Conservation (phyloP, 64 coral and sea anemone genomes). For the Pocillopora damicornis region DNA sequence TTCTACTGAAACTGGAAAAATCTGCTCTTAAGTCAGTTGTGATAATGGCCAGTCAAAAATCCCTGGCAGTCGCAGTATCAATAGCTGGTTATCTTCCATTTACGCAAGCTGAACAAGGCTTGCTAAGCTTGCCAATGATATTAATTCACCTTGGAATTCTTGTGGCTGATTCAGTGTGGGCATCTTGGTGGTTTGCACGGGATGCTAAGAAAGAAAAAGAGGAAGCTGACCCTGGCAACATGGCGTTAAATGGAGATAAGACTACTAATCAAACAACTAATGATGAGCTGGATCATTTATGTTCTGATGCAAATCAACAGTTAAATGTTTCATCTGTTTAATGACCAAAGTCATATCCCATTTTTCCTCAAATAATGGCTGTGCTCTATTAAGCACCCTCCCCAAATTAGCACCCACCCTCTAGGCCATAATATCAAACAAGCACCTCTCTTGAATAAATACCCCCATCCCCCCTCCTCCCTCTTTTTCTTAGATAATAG, state of each 20-base stretch:
- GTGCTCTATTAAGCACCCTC: too few relatives aligned
- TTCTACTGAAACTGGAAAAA: constrained; percentile 56
- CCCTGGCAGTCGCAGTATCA: constrained; percentile 74
- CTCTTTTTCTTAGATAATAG: too few relatives aligned
- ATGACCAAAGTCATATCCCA: too few relatives aligned
- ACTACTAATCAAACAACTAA: neutral
- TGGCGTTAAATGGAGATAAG: constrained; percentile 7
- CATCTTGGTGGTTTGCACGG: constrained; percentile 56
- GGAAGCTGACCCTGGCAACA: neutral
- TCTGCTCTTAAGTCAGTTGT: constrained; percentile 64
- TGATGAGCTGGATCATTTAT: neutral
- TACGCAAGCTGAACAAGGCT: constrained; percentile 62
- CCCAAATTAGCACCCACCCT: too few relatives aligned
- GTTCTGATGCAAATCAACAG: neutral
- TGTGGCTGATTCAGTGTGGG: constrained; percentile 76
- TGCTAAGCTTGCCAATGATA: constrained; percentile 76
- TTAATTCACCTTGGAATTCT: constrained; percentile 78
- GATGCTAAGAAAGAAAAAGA: constrained; percentile 44
- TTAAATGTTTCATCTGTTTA: neutral
- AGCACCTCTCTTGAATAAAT: too few relatives aligned
- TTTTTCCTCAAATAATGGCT: too few relatives aligned
- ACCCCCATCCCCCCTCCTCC: too few relatives aligned
- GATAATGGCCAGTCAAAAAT: constrained; percentile 89
- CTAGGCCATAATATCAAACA: too few relatives aligned
- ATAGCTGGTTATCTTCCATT: constrained; percentile 75